These are phyloP conservation scores for Labeo rohita DNA, from an alignment of 2,113 vertebrate genomes.

Conservation along the genomic window DNA sequence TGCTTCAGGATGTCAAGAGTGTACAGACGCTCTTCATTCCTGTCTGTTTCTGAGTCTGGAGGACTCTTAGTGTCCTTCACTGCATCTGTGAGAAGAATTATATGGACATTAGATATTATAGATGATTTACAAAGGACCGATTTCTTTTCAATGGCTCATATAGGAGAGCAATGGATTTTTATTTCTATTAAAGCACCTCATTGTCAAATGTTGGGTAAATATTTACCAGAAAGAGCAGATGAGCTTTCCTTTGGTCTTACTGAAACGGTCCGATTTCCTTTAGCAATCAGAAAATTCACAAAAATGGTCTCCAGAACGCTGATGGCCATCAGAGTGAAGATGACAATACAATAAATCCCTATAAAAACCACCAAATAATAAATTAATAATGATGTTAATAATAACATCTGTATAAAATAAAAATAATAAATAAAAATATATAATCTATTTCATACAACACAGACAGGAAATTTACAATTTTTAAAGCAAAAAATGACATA, in stretches of 20 bases:
- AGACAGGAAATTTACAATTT: too few species aligned
- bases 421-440: too few species aligned
- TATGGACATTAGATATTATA: background rate
- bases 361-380: background rate
- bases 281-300: constrained; percentile 35
- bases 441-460: too few species aligned
- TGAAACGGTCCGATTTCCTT: background rate
- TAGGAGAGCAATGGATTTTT: too few species aligned
- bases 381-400: background rate
- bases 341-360: constrained; percentile 19
- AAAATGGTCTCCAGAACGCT: constrained; percentile 40
- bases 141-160: background rate
- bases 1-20: background rate
- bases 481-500: too few species aligned
- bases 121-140: background rate
- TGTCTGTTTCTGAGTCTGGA: background rate
- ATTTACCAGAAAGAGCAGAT: background rate
- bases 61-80: background rate
- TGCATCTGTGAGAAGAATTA: background rate
- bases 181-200: too few species aligned
- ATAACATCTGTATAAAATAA: too few species aligned
- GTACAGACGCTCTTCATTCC: background rate
- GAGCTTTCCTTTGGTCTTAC: background rate
- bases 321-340: constrained; percentile 33
- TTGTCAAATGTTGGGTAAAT: background rate